Evolutionary conservation across 2,113 vertebrate genomes (phyloP).

Genomic region (Amphiprion ocellaris): DNA sequence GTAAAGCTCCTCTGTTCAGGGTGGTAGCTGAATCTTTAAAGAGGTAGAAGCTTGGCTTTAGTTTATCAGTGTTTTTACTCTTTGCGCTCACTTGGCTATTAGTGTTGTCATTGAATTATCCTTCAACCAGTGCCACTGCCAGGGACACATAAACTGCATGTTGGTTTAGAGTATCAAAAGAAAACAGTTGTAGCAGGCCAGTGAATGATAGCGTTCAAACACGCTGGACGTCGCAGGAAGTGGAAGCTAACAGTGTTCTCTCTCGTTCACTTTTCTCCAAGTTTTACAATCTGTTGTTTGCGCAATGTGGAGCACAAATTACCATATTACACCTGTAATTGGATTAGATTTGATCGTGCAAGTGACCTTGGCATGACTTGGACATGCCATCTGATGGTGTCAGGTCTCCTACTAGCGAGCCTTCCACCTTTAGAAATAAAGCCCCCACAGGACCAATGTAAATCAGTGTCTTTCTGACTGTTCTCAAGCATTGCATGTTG

Average conservation of each 20-base stretch:
- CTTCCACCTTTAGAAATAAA: too few species aligned
- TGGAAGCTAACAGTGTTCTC: background rate
- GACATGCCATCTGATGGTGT: too few species aligned
- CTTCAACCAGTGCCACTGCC: conserved; percentile 46
- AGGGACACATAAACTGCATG: conserved; percentile 32
- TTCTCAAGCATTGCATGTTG: too few species aligned
- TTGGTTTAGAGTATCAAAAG: conserved; percentile 48
- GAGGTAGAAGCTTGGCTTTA: background rate
- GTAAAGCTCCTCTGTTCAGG: background rate
- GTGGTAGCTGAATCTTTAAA: background rate
- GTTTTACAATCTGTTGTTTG: background rate
- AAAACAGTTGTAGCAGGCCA: conserved; percentile 18
- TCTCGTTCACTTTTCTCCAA: background rate
- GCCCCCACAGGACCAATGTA: too few species aligned
- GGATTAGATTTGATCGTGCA: too few species aligned
- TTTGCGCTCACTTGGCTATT: conserved; percentile 20
- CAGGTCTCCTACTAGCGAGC: too few species aligned
- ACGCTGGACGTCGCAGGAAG: background rate
- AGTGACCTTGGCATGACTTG: too few species aligned
- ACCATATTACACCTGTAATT: background rate
- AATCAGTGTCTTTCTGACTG: too few species aligned
- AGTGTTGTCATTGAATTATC: conserved; percentile 67
- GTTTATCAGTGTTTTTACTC: conserved; percentile 35
- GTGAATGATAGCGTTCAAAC: conserved; percentile 17
- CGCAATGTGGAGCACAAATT: background rate